These are phyloP conservation scores for Hylaea fasciaria DNA, from an alignment of 2,888 invertebrate species.

Conservation along the genomic window DNA sequence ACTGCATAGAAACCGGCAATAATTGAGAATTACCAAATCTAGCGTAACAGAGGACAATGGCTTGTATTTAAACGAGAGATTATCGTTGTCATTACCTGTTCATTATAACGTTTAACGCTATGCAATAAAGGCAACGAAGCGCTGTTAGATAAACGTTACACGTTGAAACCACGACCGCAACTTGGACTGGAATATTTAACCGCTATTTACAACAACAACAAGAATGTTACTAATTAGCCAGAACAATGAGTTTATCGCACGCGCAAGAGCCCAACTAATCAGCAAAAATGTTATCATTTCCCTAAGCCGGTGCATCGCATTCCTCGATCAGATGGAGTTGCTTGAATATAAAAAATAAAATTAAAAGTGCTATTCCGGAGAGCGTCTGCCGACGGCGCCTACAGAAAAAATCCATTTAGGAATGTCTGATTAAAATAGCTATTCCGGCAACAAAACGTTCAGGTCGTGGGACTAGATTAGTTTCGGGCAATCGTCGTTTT, in stretches of 20 bases:
- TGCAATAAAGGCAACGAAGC: slow-evolving; percentile 70
- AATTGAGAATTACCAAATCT: slow-evolving; percentile 63
- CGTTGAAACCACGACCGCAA: slow-evolving; percentile 15
- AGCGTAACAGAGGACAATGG: slow-evolving; percentile 65
- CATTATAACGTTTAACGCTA: slow-evolving; percentile 62
- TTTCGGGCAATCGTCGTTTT: slow-evolving; percentile 71
- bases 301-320: slow-evolving; percentile 42
- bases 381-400: slow-evolving; percentile 41
- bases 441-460: slow-evolving; percentile 49
- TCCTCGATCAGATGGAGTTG: slow-evolving; percentile 49
- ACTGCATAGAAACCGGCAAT: slow-evolving; percentile 42
- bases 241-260: slow-evolving; percentile 42
- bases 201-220: slow-evolving; percentile 10
- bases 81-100: slow-evolving; percentile 55
- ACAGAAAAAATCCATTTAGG: slow-evolving; percentile 70
- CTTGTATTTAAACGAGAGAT: slow-evolving; percentile 49
- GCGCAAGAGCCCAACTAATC: slow-evolving; percentile 39
- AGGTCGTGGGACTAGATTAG: slow-evolving; percentile 77
- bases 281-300: slow-evolving; percentile 34
- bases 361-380: slow-evolving; percentile 52
- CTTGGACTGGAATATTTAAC: slow-evolving; percentile 20
- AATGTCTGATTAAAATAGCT: slow-evolving; percentile 79
- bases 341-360: slow-evolving; percentile 61
- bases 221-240: slow-evolving; percentile 31
- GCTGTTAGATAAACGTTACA: slow-evolving; percentile 63